Evolutionary conservation across 2,797 vertebrate genomes (phyloP).

Genomic region (Mus minutoides): DNA sequence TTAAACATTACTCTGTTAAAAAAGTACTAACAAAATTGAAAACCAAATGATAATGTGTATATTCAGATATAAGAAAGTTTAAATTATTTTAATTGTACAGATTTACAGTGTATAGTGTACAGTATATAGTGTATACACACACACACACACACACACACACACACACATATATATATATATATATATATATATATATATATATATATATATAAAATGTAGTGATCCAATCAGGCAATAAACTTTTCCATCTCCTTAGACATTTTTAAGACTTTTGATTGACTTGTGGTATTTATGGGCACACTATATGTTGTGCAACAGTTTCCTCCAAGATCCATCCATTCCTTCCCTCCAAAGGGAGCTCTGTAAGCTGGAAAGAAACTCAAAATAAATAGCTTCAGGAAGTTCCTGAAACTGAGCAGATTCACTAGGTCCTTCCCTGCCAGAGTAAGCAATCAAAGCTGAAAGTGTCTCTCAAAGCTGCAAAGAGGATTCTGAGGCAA

Average conservation of each 20-base stretch:
- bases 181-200: too few relatives aligned
- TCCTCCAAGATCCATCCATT: neutral
- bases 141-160: too few relatives aligned
- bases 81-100: neutral
- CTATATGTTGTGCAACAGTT: neutral
- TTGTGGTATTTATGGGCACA: neutral
- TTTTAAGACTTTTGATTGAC: neutral
- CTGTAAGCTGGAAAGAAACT: neutral
- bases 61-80: constrained; percentile 32
- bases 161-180: too few relatives aligned
- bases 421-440: neutral
- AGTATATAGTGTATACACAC: too few relatives aligned
- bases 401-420: neutral
- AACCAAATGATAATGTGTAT: neutral
- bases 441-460: neutral
- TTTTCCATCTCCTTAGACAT: neutral
- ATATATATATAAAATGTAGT: too few relatives aligned
- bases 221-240: neutral
- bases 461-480: neutral
- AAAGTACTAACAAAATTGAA: neutral
- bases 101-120: neutral
- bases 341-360: neutral
- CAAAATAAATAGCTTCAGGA: neutral
- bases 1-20: neutral
- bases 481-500: neutral